A percentile compares a stretch with the other conserved stretches of the same genome.
Evolutionary conservation across 2,113 vertebrate species (phyloP).

Genomic region (Callospermophilus lateralis): DNA sequence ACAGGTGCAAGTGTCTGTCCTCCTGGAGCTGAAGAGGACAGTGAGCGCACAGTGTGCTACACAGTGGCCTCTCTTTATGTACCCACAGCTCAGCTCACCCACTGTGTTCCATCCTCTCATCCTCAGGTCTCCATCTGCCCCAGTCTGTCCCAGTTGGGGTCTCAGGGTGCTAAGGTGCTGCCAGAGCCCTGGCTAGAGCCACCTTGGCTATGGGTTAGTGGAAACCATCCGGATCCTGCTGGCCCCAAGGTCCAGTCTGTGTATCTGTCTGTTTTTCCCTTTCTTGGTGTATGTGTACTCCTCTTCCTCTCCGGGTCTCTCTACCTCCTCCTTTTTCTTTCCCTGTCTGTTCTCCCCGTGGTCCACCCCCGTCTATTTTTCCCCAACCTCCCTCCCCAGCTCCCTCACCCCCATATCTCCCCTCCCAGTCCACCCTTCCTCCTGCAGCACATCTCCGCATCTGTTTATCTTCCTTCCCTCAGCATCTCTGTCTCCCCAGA

Average conservation of each 20-base stretch:
- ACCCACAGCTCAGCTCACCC: neutral
- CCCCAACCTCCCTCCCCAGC: neutral
- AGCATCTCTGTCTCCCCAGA: neutral
- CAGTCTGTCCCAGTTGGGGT: neutral
- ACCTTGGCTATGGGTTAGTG: neutral
- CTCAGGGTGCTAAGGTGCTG: neutral
- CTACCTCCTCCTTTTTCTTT: neutral
- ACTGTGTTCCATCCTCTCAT: neutral
- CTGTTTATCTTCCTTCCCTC: neutral
- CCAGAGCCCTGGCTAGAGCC: neutral
- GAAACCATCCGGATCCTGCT: neutral
- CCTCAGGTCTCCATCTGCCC: too few relatives aligned
- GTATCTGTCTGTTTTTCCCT: too few relatives aligned
- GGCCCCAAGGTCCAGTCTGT: neutral
- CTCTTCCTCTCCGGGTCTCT: too few relatives aligned
- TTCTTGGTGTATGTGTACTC: fast-evolving
- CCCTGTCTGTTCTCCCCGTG: neutral
- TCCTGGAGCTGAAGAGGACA: neutral
- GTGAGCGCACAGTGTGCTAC: neutral
- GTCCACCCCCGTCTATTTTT: neutral
- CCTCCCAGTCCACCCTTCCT: too few relatives aligned
- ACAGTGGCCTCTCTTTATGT: neutral
- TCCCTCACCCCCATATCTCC: neutral
- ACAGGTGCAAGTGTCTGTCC: neutral
- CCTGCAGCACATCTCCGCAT: neutral